Conservation (phyloP, 2,888 invertebrate species). For the Macroteleia sp. region DNA sequence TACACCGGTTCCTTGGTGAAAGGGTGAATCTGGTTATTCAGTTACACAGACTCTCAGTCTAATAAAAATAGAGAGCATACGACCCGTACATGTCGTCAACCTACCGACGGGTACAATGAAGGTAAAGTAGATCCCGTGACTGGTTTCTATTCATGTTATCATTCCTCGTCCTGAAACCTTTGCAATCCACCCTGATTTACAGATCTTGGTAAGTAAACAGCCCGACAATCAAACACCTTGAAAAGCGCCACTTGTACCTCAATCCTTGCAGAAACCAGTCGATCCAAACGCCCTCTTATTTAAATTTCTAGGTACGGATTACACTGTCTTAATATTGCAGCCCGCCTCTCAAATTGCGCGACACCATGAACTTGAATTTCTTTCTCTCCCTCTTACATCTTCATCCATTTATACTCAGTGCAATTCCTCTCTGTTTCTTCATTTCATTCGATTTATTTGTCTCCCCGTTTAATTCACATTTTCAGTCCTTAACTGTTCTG, state of each 20-base stretch:
- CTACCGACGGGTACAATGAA: slow-evolving; percentile 83
- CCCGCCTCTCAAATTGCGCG: slow-evolving; percentile 81
- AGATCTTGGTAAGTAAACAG: slow-evolving; percentile 53
- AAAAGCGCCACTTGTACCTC: not conserved
- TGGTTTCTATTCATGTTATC: slow-evolving; percentile 77
- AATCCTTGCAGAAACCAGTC: slow-evolving; percentile 77
- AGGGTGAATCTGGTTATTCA: slow-evolving; percentile 83
- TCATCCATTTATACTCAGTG: not conserved
- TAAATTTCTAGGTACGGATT: slow-evolving; percentile 83
- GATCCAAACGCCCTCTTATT: slow-evolving; percentile 79
- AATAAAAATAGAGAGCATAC: slow-evolving; percentile 83
- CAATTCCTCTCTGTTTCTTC: not conserved
- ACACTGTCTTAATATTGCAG: slow-evolving; percentile 78
- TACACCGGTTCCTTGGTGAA: slow-evolving; percentile 82
- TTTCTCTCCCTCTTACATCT: slow-evolving; percentile 7
- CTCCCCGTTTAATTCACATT: not conserved
- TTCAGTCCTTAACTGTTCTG: not conserved
- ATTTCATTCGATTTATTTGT: not conserved
- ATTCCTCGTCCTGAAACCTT: not conserved
- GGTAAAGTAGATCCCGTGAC: slow-evolving; percentile 85
- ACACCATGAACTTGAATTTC: slow-evolving; percentile 67
- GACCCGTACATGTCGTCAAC: slow-evolving; percentile 83
- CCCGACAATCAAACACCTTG: slow-evolving; percentile 2
- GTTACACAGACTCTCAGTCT: slow-evolving; percentile 83
- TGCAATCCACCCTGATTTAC: slow-evolving; percentile 20